These are phyloP conservation scores for Semaprochilodus insignis DNA, from an alignment of 2,797 vertebrate species.

Conservation along the genomic window DNA sequence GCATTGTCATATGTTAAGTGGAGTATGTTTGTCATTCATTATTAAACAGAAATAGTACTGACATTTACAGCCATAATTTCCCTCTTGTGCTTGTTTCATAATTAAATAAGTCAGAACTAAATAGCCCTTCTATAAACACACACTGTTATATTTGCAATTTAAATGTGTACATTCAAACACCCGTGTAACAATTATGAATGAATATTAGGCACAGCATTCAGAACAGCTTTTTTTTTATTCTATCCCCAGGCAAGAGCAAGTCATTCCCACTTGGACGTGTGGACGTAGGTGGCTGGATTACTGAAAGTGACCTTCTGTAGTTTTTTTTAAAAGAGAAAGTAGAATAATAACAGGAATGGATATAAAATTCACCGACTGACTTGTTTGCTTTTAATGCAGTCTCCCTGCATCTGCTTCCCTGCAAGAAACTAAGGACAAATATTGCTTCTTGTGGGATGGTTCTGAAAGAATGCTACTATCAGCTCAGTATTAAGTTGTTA, in stretches of 20 bases:
- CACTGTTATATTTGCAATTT: constrained; percentile 11
- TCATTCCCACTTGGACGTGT: constrained; percentile 38
- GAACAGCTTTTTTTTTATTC: constrained; percentile 29
- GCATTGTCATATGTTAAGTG: not conserved
- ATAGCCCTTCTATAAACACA: constrained; percentile 16
- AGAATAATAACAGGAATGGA: constrained; percentile 30
- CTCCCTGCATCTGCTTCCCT: not conserved
- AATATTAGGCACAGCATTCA: constrained; percentile 28
- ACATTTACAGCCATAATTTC: constrained; percentile 26
- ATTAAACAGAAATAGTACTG: constrained; percentile 13
- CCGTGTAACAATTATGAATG: constrained; percentile 15
- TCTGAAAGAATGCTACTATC: not conserved
- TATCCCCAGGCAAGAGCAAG: constrained; percentile 50
- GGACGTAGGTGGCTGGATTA: constrained; percentile 43
- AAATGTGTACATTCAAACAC: constrained; percentile 20
- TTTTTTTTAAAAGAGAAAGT: constrained; percentile 15
- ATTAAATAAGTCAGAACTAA: not conserved
- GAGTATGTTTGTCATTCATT: not conserved
- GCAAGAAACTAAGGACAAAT: constrained; percentile 1
- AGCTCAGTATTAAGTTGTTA: constrained; percentile 14
- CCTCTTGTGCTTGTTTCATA: not conserved
- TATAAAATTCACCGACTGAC: constrained; percentile 21
- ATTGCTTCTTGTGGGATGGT: constrained; percentile 7
- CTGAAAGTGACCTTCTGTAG: constrained; percentile 38
- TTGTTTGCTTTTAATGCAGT: constrained; percentile 13